A percentile compares a stretch with the other conserved stretches of the same genome.
These are phyloP conservation scores for Tapirus indicus DNA, from an alignment of 2,797 vertebrate genomes.

Conservation along the genomic window DNA sequence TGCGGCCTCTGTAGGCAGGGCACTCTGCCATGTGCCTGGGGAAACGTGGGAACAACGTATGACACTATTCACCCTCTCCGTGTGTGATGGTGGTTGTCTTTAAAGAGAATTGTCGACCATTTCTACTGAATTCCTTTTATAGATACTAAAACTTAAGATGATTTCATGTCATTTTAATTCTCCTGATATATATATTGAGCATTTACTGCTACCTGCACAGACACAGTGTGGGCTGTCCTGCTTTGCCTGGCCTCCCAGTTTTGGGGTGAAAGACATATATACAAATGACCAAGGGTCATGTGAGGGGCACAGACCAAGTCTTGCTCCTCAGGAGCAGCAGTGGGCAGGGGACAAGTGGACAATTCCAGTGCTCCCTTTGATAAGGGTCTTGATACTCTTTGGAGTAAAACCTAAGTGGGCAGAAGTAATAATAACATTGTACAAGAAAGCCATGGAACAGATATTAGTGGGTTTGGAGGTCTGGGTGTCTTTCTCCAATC, in stretches of 20 bases:
- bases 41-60: neutral
- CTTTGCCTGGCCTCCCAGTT: neutral
- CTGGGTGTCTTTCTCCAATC: too few species aligned
- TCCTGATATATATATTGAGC: neutral
- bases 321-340: neutral
- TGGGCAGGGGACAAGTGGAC: neutral
- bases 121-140: neutral
- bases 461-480: too few species aligned
- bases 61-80: neutral
- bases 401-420: neutral
- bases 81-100: neutral
- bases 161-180: neutral
- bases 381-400: neutral
- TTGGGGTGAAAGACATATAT: neutral
- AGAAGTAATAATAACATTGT: neutral
- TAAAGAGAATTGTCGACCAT: neutral
- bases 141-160: neutral
- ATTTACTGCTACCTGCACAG: neutral
- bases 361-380: neutral
- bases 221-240: neutral
- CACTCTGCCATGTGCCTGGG: accelerated
- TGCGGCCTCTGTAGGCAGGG: accelerated
- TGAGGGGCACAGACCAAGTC: neutral
- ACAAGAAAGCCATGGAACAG: neutral
- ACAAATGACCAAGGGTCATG: neutral